phyloP scores from a whole-genome alignment of 2,888 invertebrate genomes.

The Octodonta nipae region DNA sequence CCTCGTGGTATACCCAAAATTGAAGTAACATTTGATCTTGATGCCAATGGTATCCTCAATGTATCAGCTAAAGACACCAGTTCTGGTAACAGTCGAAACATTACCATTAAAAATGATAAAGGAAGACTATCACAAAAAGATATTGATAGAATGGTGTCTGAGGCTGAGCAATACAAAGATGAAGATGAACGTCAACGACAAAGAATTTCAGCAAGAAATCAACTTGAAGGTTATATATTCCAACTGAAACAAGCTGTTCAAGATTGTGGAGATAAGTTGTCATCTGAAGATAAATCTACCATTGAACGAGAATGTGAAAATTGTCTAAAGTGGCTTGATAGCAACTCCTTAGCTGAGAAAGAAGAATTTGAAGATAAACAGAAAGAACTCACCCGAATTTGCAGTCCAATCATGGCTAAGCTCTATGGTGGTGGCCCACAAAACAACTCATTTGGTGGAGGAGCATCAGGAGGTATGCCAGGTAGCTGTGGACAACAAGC shows the following conservation, averaged over 20 bases:
- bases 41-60: conserved; percentile 58
- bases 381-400: conserved; percentile 36
- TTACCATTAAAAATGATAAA: conserved; percentile 71
- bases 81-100: conserved; percentile 54
- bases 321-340: conserved; percentile 57
- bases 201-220: conserved; percentile 54
- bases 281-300: conserved; percentile 37
- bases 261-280: conserved; percentile 50
- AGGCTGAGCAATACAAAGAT: conserved; percentile 59
- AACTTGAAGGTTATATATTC: conserved; percentile 59
- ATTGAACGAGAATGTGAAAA: conserved; percentile 43
- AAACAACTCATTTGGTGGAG: conserved; percentile 4
- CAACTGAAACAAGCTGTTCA: conserved; percentile 54
- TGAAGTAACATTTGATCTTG: conserved; percentile 58
- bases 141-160: conserved; percentile 65
- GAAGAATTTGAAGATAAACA: conserved; percentile 51
- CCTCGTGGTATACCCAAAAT: conserved; percentile 55
- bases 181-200: conserved; percentile 59
- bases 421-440: conserved; percentile 25
- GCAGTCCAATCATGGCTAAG: conserved; percentile 49
- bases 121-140: conserved; percentile 68
- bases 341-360: conserved; percentile 46
- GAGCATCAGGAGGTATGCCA: conserved; percentile 5
- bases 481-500: conserved; percentile 5
- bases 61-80: conserved; percentile 45